phyloP scores from a whole-genome alignment of 2,888 invertebrate species.

The Cataglyphis cursor region DNA sequence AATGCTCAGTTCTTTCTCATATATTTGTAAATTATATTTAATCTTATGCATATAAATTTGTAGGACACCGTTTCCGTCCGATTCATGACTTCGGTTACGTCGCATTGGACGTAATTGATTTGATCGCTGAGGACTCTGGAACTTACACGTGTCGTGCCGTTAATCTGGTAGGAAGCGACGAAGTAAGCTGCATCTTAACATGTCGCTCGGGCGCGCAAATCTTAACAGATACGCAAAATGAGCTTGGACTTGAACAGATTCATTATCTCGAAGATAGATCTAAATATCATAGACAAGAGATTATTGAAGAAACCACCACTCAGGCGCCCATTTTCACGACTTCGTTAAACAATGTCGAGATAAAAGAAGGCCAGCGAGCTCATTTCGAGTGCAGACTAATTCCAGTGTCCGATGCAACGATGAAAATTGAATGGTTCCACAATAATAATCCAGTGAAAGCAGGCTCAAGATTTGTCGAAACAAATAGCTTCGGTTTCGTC shows the following conservation, averaged over 20 bases:
- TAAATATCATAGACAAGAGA: constrained; percentile 92
- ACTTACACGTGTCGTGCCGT: constrained; percentile 97
- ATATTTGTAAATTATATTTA: not conserved
- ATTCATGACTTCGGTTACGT: constrained; percentile 99
- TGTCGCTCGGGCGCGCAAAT: constrained; percentile 94
- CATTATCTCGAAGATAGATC: constrained; percentile 95
- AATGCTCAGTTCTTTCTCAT: not conserved
- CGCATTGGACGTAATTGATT: constrained; percentile 97
- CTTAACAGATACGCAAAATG: constrained; percentile 94
- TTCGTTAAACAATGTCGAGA: constrained; percentile 96
- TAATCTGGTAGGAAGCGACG: constrained; percentile 96
- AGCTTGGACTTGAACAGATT: constrained; percentile 95
- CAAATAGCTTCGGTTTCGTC: constrained; percentile 98
- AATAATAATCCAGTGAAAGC: constrained; percentile 96
- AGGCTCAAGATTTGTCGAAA: constrained; percentile 97
- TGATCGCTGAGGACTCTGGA: constrained; percentile 98
- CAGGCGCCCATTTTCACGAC: constrained; percentile 98
- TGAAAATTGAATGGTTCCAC: constrained; percentile 98
- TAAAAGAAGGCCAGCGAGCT: constrained; percentile 97
- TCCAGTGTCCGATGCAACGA: constrained; percentile 96
- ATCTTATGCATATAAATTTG: constrained; percentile 38
- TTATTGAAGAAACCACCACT: constrained; percentile 93
- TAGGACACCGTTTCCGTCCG: constrained; percentile 96
- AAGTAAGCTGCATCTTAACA: constrained; percentile 91
- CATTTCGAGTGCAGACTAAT: constrained; percentile 98